Base-by-base conservation (phyloP, 2,888 invertebrate species). In the Pedicia rivosa region DNA sequence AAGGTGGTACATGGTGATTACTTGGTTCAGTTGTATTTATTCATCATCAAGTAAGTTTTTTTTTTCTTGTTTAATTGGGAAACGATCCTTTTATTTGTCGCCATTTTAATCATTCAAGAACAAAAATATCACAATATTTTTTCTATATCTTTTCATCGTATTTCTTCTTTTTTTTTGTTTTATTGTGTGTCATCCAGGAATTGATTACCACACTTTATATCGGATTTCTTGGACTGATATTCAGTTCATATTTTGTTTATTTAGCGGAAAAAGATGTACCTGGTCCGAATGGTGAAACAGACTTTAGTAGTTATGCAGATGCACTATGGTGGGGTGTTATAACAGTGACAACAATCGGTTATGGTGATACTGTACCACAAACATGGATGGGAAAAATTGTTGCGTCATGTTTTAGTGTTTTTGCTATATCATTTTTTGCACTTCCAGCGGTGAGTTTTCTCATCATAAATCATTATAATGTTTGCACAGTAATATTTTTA, bases 371-470 rank as follows among this genome's bases (percentile, higher is more conserved):
- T 3, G 83, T 84, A 16, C 83, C 83, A n/a, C 73, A 78, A 53
- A 84, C 83, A 7, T 83, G 83, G 83, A 72, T 81, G 68, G 84
- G 84, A 6, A 78, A 82, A 59, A 81, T 84, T 42, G 80, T 84
- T 13, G 83, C 84, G 12, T 80, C 82, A 16, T 81, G 82, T 58
- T 84, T 84, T 61, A 79, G 81, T 48, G 81, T 84, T 28, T 84
- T 86, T 54, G 83, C 83, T 44, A 86, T 84, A 49, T 83, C 83
- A 12, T 84, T 84, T 60, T 84, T 84, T 59, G 83, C 84, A 49
- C 68, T 84, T 54, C 84, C 84, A 52, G 83, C 84, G 42, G 83
- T 83, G n/a, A n/a, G n/a, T n/a, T n/a, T n/a, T n/a, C n/a, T n/a
- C n/a, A n/a, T n/a, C n/a, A n/a, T n/a, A n/a, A n/a, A n/a, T n/a